These are phyloP conservation scores for Drosophila elegans DNA, from an alignment of 1,140 invertebrate genomes.

Conservation along the genomic window DNA sequence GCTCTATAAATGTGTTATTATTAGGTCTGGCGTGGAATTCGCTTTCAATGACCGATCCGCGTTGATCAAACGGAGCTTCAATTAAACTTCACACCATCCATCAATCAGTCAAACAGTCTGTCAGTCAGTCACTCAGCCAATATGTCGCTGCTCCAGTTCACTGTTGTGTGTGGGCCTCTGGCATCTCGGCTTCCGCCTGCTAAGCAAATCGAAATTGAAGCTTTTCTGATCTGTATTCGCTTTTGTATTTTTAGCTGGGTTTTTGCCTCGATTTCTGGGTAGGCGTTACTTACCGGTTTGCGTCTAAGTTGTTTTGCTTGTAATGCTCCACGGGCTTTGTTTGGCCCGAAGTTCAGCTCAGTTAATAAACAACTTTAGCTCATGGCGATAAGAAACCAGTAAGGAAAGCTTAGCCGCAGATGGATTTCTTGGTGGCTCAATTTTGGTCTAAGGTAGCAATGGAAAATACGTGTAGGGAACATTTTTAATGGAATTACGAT, in stretches of 20 bases:
- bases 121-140: conserved; percentile 18
- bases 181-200: conserved; percentile 66
- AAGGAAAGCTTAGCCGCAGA: conserved; percentile 37
- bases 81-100: conserved; percentile 9
- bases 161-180: conserved; percentile 48
- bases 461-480: conserved; percentile 7
- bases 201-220: conserved; percentile 71
- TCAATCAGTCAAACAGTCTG: conserved; percentile 23
- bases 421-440: conserved; percentile 15
- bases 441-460: conserved; percentile 8
- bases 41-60: conserved; percentile 12
- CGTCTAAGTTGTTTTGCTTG: conserved; percentile 67
- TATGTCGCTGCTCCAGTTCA: conserved; percentile 34
- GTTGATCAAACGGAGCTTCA: conserved; percentile 4
- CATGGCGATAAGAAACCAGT: conserved; percentile 28
- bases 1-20: conserved; percentile 26
- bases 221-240: conserved; percentile 32
- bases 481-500: conserved; percentile 23
- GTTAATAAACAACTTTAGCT: conserved; percentile 17
- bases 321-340: conserved; percentile 52
- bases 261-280: conserved; percentile 33
- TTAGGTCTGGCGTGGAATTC: conserved; percentile 24
- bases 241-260: conserved; percentile 7
- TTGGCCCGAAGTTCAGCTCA: conserved; percentile 27
- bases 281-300: conserved; percentile 59